phyloP scores from a whole-genome alignment of 2,888 invertebrate species.

The Baronia brevicornis region DNA sequence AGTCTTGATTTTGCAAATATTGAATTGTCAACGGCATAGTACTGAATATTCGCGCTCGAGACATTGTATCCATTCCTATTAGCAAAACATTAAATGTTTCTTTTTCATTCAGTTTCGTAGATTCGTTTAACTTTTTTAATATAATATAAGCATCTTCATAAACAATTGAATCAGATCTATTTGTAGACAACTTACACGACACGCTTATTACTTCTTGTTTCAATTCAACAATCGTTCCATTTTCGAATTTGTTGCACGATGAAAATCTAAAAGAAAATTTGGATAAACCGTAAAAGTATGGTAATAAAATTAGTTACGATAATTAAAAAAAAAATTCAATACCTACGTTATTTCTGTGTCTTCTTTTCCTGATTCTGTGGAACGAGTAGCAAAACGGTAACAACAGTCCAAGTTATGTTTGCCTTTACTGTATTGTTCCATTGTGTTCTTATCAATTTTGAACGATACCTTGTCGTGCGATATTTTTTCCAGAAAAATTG shows the following conservation, averaged over 20 bases:
- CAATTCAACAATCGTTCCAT: conserved; percentile 26
- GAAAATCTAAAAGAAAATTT: conserved; percentile 32
- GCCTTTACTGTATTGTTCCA: conserved; percentile 25
- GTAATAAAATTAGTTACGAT: not conserved
- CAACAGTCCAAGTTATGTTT: conserved; percentile 31
- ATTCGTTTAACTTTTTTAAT: conserved; percentile 28
- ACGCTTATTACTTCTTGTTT: conserved; percentile 38
- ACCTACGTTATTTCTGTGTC: conserved; percentile 34
- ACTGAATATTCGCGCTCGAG: conserved; percentile 82
- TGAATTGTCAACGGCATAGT: conserved; percentile 83
- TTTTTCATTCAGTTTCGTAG: not conserved
- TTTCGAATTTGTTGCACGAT: conserved; percentile 29
- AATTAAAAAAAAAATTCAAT: not conserved
- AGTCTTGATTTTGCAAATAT: conserved; percentile 79
- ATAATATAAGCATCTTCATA: conserved; percentile 40
- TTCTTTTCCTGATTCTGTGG: conserved; percentile 23
- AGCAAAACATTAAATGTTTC: conserved; percentile 77
- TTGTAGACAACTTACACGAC: conserved; percentile 23
- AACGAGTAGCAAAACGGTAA: conserved; percentile 32
- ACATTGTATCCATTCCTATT: conserved; percentile 89
- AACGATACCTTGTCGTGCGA: conserved; percentile 28
- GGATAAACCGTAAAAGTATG: not conserved
- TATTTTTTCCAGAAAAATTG: conserved; percentile 31
- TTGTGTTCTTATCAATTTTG: conserved; percentile 25
- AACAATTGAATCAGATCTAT: conserved; percentile 19